Percentiles rank a stretch among this genome's conserved stretches.
phyloP scores from a whole-genome alignment of 2,888 invertebrate genomes.

The Frankliniella fusca region DNA sequence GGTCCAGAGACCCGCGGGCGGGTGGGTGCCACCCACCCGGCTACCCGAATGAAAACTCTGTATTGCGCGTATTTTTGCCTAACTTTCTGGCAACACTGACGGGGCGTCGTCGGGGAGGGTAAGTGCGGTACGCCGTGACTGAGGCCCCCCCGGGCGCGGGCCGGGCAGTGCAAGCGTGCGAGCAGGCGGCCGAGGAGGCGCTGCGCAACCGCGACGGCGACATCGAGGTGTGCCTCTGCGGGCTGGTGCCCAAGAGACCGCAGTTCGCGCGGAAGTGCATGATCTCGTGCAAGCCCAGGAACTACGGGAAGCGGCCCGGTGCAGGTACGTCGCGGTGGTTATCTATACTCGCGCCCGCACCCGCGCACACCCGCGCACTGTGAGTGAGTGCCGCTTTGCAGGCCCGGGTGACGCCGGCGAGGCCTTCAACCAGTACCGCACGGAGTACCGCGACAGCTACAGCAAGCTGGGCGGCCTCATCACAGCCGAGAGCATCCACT shows the following conservation, averaged over 20 bases:
- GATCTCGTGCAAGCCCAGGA: background rate
- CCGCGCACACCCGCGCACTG: background rate
- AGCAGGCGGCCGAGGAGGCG: background rate
- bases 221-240: conserved; percentile 13
- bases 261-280: background rate
- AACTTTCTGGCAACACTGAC: too few species aligned
- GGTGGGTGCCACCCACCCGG: too few species aligned
- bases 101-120: too few species aligned
- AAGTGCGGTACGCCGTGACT: too few species aligned
- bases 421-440: conserved; percentile 10
- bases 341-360: too few species aligned
- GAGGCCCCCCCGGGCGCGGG: background rate
- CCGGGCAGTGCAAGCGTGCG: background rate
- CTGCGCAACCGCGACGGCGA: background rate
- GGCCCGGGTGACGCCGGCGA: background rate
- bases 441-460: conserved; percentile 17
- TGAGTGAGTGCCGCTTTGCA: background rate
- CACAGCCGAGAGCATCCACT: background rate
- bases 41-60: too few species aligned
- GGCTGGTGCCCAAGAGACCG: background rate
- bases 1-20: too few species aligned
- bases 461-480: conserved; percentile 11
- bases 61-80: background rate
- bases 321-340: background rate
- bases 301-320: background rate